phyloP scores from a whole-genome alignment of 37 sponge, comb jelly and placozoan species.

The Spongilla lacustris region DNA sequence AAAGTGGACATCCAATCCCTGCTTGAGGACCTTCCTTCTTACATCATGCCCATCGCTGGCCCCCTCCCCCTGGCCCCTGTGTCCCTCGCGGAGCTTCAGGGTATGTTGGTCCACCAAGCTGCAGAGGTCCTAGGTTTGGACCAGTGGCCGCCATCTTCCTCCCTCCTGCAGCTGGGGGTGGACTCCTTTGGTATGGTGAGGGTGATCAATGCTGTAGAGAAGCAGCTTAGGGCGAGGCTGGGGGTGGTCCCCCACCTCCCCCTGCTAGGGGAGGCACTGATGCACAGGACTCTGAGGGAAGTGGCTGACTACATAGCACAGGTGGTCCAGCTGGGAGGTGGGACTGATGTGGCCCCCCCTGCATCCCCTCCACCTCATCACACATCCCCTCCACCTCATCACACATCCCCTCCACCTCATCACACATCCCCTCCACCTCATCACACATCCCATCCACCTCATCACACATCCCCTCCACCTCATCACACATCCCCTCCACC shows the following conservation, averaged over 20 bases:
- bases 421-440: not conserved
- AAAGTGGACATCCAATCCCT: not conserved
- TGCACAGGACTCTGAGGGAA: not conserved
- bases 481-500: too few species aligned
- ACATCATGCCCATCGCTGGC: not conserved
- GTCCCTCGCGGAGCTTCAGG: not conserved
- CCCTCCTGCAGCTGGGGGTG: slow-evolving; percentile 32
- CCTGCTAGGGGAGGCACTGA: slow-evolving; percentile 15
- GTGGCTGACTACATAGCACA: not conserved
- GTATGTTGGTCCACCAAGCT: not conserved
- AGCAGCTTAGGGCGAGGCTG: not conserved
- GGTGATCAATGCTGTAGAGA: slow-evolving; percentile 22
- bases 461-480: not conserved
- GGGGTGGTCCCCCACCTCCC: not conserved
- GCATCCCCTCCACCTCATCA: too few species aligned
- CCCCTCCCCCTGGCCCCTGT: not conserved
- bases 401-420: not conserved
- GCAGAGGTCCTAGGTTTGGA: slow-evolving; percentile 6
- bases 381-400: not conserved
- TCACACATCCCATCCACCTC: too few species aligned
- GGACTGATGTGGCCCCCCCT: not conserved
- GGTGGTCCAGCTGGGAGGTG: not conserved
- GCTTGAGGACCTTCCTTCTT: not conserved
- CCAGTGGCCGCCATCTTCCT: not conserved
- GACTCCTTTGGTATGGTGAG: slow-evolving; percentile 66